Evolutionary conservation across 2,797 vertebrate genomes (phyloP).

Genomic region (Pogonophryne albipinna): DNA sequence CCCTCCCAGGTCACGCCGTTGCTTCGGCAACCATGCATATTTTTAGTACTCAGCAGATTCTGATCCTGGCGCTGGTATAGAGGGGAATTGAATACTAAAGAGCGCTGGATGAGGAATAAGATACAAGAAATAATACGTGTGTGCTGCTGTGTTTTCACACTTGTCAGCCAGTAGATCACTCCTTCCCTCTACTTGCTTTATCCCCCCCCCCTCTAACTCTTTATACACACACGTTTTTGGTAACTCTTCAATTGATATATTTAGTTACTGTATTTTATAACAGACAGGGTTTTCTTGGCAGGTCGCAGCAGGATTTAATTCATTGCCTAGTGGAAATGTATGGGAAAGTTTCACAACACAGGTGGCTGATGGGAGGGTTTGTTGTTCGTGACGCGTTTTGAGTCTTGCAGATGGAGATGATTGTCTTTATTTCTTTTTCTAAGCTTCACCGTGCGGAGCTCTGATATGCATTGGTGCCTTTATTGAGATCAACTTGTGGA

Average conservation of each 20-base stretch:
- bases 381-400: constrained; percentile 59
- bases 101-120: constrained; percentile 63
- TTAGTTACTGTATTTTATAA: too few species aligned
- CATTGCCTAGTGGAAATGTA: constrained; percentile 72
- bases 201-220: background rate
- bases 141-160: constrained; percentile 48
- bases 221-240: constrained; percentile 46
- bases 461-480: constrained; percentile 65
- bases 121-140: constrained; percentile 54
- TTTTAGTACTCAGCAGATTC: constrained; percentile 73
- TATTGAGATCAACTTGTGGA: constrained; percentile 66
- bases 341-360: constrained; percentile 57
- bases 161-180: constrained; percentile 66
- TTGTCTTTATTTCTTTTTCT: constrained; percentile 35
- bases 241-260: constrained; percentile 21
- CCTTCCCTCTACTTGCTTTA: constrained; percentile 47
- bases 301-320: constrained; percentile 64
- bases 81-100: constrained; percentile 73
- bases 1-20: constrained; percentile 60
- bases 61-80: constrained; percentile 67
- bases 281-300: constrained; percentile 65
- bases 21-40: constrained; percentile 63
- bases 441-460: constrained; percentile 46
- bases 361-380: constrained; percentile 55
- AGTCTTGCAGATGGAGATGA: constrained; percentile 62